A percentile compares a stretch with the other conserved stretches of the same genome.
phyloP scores from a whole-genome alignment of 2,797 vertebrate species.

The Anniella stebbinsi region DNA sequence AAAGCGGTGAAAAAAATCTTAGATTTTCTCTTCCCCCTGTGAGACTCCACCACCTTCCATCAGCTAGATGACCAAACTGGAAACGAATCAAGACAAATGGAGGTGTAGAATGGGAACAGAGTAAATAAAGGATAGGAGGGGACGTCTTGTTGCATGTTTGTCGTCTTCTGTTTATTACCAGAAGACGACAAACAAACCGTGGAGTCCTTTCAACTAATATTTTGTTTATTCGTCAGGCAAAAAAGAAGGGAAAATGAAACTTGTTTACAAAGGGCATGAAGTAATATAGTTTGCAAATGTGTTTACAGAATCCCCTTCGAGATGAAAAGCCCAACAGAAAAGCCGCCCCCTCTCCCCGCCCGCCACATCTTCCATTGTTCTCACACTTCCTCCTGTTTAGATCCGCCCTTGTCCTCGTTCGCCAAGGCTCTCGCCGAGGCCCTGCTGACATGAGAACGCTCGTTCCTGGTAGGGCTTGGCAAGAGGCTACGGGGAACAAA shows the following conservation, averaged over 20 bases:
- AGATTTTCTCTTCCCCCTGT: background rate
- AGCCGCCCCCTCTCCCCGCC: slow-evolving; percentile 63
- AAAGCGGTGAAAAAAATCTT: background rate
- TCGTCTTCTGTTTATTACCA: slow-evolving; percentile 65
- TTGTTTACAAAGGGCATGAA: slow-evolving; percentile 73
- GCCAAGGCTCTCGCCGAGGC: background rate
- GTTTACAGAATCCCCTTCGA: slow-evolving; percentile 72
- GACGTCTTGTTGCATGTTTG: slow-evolving; percentile 30
- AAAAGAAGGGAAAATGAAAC: slow-evolving; percentile 43
- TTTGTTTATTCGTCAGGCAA: slow-evolving; percentile 52
- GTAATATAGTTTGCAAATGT: slow-evolving; percentile 53
- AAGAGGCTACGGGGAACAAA: slow-evolving; percentile 23
- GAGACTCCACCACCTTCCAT: background rate
- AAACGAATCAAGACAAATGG: background rate
- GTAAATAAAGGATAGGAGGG: slow-evolving; percentile 48
- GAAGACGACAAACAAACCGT: slow-evolving; percentile 61
- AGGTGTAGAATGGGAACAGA: slow-evolving; percentile 33
- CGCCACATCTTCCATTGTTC: slow-evolving; percentile 68
- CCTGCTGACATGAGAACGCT: background rate
- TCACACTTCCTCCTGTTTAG: slow-evolving; percentile 66
- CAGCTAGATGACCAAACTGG: slow-evolving; percentile 36
- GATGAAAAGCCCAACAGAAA: slow-evolving; percentile 70
- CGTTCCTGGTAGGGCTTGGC: background rate
- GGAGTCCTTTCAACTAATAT: slow-evolving; percentile 61
- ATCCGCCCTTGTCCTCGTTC: slow-evolving; percentile 4